These are phyloP conservation scores for Malthinus flaveolus DNA, from an alignment of 2,888 invertebrate genomes.

Conservation along the genomic window DNA sequence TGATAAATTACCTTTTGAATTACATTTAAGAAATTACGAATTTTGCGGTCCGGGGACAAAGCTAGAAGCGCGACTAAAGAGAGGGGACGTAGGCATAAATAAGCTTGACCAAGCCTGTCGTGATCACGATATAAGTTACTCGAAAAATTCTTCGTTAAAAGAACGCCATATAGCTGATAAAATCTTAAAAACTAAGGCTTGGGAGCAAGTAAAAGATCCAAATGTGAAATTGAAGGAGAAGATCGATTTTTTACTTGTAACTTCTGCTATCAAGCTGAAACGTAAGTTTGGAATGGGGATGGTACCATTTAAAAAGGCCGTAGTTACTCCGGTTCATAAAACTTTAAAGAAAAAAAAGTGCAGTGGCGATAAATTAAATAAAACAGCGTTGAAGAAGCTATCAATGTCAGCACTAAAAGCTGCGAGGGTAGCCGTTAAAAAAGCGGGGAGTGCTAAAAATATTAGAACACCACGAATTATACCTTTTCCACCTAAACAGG, in stretches of 20 bases:
- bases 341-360: not conserved
- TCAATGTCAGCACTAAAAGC: not conserved
- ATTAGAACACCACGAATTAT: not conserved
- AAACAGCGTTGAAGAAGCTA: not conserved
- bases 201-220: conserved; percentile 38
- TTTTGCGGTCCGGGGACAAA: conserved; percentile 38
- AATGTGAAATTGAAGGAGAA: conserved; percentile 43
- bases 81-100: conserved; percentile 46
- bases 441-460: not conserved
- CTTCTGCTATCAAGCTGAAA: conserved; percentile 47
- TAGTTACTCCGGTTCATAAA: not conserved
- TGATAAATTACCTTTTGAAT: no score
- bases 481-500: not conserved
- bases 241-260: conserved; percentile 39
- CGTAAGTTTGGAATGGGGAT: not conserved
- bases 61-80: conserved; percentile 36
- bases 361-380: not conserved
- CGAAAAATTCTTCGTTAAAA: conserved; percentile 24
- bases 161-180: conserved; percentile 46
- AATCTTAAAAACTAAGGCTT: conserved; percentile 41
- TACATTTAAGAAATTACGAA: not conserved
- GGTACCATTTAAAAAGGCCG: not conserved
- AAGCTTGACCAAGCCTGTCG: conserved; percentile 42
- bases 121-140: conserved; percentile 45
- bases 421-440: not conserved